Base-by-base conservation (phyloP, 92 coral and sea anemone species). In the Plumapathes pennacea region DNA sequence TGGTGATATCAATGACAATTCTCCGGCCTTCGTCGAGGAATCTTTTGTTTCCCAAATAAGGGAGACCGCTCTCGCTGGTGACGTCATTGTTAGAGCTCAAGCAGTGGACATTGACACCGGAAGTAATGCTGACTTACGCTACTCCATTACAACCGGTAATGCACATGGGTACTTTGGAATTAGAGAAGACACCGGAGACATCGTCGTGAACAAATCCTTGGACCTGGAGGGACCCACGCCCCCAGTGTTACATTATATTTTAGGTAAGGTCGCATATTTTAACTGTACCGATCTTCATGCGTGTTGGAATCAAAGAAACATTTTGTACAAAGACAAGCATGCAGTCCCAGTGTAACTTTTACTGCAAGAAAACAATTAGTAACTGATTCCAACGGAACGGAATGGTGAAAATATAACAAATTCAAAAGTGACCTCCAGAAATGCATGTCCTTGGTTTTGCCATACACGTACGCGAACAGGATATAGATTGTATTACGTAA, bases 81-180 rank as follows among this genome's bases (percentile, higher is more conserved):
- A 74, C 58, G 71, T 78, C 54, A 45, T 89, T 1, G 17, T 50
- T n/a, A 46, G 64, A 28, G 88, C 67, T 4, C 47, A 30, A 22
- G 90, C 90, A 12, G 29, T 50, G 5, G 96, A 89, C 56, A 53
- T 57, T 40, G 96, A 89, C 64, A 52, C 69, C 9, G 96, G 90
- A 3, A 56, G 21, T 9, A 89, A 89, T 34, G 84, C 88, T 2
- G 58, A 26, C 4, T 34, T 89, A 23, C 50, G 39, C 38, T 89
- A 59, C 57, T 49, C 65, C 32, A 84, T 89, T 20, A 73, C 70
- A 43, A 45, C 72, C 30, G 96, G 96, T 30, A 89, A 89, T 37
- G 24, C 19, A 8, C 74, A 63, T 23, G 85, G 84, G 3, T 75
- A 54, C 47, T 89, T 89, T 65, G 76, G 46, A 29, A 64, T 89